Evolutionary conservation across 2,888 invertebrate genomes (phyloP).

Genomic region (Drosophila kuntzei): DNA sequence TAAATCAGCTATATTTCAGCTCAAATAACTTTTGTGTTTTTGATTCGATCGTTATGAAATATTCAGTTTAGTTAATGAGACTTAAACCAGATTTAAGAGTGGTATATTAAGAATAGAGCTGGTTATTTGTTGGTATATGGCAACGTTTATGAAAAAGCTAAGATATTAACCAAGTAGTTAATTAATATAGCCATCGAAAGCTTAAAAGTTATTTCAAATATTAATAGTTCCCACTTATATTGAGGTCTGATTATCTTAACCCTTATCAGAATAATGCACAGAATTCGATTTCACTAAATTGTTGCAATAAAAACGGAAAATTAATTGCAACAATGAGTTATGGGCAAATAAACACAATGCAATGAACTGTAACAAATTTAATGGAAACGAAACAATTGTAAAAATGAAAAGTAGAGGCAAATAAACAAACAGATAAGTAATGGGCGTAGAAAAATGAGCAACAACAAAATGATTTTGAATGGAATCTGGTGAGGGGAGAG

Average conservation of each 20-base stretch:
- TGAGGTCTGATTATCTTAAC: neutral
- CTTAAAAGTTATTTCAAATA: neutral
- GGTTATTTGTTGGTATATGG: too few species aligned
- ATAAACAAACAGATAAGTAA: slow-evolving; percentile 28
- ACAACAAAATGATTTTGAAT: slow-evolving; percentile 21
- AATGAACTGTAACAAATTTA: slow-evolving; percentile 55
- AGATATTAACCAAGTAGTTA: neutral
- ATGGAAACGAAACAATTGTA: slow-evolving; percentile 18
- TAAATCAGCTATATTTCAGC: too few species aligned
- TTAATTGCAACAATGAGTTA: slow-evolving; percentile 60
- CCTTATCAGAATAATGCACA: neutral
- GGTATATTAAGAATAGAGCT: too few species aligned
- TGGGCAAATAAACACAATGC: slow-evolving; percentile 42
- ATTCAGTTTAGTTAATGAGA: too few species aligned
- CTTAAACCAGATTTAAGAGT: too few species aligned
- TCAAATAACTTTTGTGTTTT: too few species aligned
- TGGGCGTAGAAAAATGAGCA: slow-evolving; percentile 33
- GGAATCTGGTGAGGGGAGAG: neutral
- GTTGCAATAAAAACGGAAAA: slow-evolving; percentile 54
- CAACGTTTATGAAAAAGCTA: neutral
- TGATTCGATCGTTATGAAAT: too few species aligned
- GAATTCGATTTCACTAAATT: slow-evolving; percentile 58
- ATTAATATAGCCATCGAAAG: neutral
- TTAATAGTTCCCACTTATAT: neutral
- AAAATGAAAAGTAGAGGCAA: slow-evolving; percentile 30